Evolutionary conservation across 2,888 invertebrate species (phyloP).

Genomic region (Dioctria rufipes): DNA sequence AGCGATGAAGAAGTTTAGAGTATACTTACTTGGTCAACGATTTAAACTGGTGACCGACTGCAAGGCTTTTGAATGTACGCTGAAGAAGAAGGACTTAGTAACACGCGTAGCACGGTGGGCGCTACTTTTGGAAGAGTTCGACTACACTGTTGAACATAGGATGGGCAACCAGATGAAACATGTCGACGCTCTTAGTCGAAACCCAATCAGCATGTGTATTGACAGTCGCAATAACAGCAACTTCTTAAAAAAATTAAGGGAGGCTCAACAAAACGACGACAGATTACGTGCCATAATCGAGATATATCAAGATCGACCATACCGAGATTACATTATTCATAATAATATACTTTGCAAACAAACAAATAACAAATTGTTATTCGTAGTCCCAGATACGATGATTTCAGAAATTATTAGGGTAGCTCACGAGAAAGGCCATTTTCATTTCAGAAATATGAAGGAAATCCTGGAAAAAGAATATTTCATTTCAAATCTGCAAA

Average conservation of each 20-base stretch:
- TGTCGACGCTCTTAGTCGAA: conserved; percentile 61
- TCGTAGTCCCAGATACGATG: conserved; percentile 52
- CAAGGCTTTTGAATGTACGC: conserved; percentile 57
- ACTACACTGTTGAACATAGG: conserved; percentile 60
- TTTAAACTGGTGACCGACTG: conserved; percentile 60
- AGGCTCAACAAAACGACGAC: conserved; percentile 51
- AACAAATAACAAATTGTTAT: conserved; percentile 22
- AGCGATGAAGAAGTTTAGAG: background rate
- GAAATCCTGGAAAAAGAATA: conserved; percentile 22
- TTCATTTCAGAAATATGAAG: conserved; percentile 30
- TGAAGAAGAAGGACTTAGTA: conserved; percentile 58
- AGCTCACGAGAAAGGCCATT: conserved; percentile 33
- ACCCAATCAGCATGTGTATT: conserved; percentile 54
- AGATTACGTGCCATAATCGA: conserved; percentile 32
- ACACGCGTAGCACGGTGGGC: conserved; percentile 59
- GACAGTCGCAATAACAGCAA: background rate
- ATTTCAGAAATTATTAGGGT: conserved; percentile 5
- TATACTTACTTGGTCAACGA: conserved; percentile 53
- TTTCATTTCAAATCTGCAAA: background rate
- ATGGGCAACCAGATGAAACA: conserved; percentile 59
- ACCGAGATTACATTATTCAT: conserved; percentile 18
- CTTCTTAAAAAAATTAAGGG: conserved; percentile 25
- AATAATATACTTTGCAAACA: conserved; percentile 34
- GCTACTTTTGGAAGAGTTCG: conserved; percentile 60
- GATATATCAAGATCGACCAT: background rate